Evolutionary conservation across 2,113 vertebrate genomes (phyloP), one percentile per base, ranked within the genome.

Genomic region (Mola mola): DNA sequence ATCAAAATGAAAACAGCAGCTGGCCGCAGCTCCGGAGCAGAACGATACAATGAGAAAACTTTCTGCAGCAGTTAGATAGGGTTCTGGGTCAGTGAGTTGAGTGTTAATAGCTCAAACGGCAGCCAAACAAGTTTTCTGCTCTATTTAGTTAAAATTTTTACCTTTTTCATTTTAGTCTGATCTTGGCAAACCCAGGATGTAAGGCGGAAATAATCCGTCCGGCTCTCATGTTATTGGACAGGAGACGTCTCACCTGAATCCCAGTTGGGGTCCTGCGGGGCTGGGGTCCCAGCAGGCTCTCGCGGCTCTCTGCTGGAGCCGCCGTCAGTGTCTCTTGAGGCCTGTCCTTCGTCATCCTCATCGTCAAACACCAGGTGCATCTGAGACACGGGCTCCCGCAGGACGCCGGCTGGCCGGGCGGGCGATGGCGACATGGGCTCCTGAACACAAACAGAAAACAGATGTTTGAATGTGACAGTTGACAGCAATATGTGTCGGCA

Each of bases 361-460:
- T 90, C 90, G 4, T 91, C 89, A 61, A 82, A 91, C 70, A 82
- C 43, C 60, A 92, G 84, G 61, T 89, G 90, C 90, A 91, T 92
- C 40, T 9, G 77, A 36, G 86, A 92, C 25, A 91, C 70, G 0
- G 83, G 77, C 41, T 67, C 83, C 61, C 43, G 74, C 52, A 28
- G 63, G 68, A 51, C n/a, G 13, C 7, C 4, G 22, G 60, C 34
- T 9, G 66, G 19, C 17, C 0, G 22, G 22, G 51, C 11, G 1
- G 58, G 25, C 1, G 59, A 68, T 11, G 17, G 34, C 31, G 20
- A 29, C 24, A 31, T 17, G 6, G 72, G 52, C 50, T 87, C 87
- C 92, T 91, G 58, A 29, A 70, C 3, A 8, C 2, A 55, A 5
- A 25, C 6, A 38, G 7, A 8, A 15, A 6, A 3, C 8, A 41